These are phyloP conservation scores for Branchinecta lynchi DNA, from an alignment of 1,140 invertebrate species.

Conservation along the genomic window DNA sequence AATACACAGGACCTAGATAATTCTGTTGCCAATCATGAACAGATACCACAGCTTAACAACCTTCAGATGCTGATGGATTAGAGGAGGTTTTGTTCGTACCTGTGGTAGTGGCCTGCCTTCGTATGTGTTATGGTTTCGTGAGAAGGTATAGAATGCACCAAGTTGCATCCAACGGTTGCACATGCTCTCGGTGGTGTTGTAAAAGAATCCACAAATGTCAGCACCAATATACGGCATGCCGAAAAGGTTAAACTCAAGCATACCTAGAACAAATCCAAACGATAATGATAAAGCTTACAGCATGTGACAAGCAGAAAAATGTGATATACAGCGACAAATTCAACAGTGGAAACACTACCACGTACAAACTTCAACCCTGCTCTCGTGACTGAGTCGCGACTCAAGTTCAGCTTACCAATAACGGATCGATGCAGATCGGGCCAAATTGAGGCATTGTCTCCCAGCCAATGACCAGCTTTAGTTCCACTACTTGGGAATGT, in stretches of 20 bases:
- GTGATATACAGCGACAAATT: background rate
- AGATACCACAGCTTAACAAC: too few relatives aligned
- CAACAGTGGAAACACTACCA: background rate
- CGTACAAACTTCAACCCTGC: background rate
- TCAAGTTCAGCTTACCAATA: conserved; percentile 18
- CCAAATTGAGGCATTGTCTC: conserved; percentile 30
- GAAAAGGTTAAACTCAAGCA: conserved; percentile 30
- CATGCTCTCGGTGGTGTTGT: conserved; percentile 30
- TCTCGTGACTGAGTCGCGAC: background rate
- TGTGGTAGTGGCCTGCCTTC: conserved; percentile 13
- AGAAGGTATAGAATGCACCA: conserved; percentile 34
- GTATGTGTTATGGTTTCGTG: conserved; percentile 33
- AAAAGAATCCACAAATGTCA: conserved; percentile 39
- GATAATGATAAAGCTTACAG: background rate
- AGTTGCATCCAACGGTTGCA: conserved; percentile 31
- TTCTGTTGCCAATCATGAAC: too few relatives aligned
- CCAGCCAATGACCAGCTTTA: conserved; percentile 43
- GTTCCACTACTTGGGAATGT: conserved; percentile 38
- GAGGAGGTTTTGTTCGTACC: background rate
- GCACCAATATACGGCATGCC: conserved; percentile 37
- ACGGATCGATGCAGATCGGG: conserved; percentile 24
- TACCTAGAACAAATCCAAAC: conserved; percentile 12
- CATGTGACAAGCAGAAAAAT: background rate
- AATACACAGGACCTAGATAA: too few relatives aligned
- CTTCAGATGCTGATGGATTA: too few relatives aligned